Conservation (phyloP, 2,797 vertebrate species). For the Pipistrellus kuhlii region DNA sequence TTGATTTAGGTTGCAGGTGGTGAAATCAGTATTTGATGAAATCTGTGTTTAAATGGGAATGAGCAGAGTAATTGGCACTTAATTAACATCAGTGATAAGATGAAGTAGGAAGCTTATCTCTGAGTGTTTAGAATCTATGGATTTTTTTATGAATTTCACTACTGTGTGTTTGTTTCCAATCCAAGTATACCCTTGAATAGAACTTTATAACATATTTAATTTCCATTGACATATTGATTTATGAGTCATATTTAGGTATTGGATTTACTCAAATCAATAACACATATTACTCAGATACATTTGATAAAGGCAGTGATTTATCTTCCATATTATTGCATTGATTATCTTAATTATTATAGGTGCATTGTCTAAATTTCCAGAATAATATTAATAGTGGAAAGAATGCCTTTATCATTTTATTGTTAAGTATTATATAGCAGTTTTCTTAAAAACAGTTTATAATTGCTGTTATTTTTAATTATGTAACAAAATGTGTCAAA, state of each 20-base stretch:
- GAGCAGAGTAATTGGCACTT: conserved; percentile 46
- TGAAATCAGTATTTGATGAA: conserved; percentile 56
- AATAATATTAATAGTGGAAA: not conserved
- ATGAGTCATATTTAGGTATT: not conserved
- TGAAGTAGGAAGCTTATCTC: not conserved
- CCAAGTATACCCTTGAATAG: not conserved
- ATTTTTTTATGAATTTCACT: not conserved
- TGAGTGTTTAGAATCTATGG: not conserved
- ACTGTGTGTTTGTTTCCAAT: not conserved
- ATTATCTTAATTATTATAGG: not conserved
- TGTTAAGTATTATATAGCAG: not conserved
- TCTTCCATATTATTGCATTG: not conserved
- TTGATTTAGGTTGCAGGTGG: not conserved
- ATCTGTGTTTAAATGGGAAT: not conserved
- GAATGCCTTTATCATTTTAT: not conserved
- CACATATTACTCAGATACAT: not conserved
- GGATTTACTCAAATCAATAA: not conserved
- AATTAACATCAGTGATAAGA: conserved; percentile 23
- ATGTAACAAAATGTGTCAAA: not conserved
- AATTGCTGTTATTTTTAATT: not conserved
- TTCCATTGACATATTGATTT: not conserved
- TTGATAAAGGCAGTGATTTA: not conserved
- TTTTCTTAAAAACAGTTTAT: not conserved
- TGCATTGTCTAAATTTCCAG: not conserved
- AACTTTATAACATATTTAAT: not conserved